Percentiles rank a stretch among this genome's conserved stretches.
Evolutionary conservation across 2,888 invertebrate genomes (phyloP).

Genomic region (Seira musarum): DNA sequence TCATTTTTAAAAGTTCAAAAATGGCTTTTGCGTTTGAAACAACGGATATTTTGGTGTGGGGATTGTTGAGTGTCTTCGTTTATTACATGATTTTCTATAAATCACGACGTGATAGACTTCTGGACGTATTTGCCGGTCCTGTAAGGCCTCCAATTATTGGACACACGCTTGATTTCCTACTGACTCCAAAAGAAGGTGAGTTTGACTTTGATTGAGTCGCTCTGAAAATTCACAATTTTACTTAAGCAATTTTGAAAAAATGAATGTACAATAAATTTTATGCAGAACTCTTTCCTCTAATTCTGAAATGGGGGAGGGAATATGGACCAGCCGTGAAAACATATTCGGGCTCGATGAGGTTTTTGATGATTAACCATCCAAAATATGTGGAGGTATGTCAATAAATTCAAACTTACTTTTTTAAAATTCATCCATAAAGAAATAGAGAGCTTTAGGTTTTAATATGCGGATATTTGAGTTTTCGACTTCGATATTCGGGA

Average conservation of each 20-base stretch:
- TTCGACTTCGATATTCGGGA: too few relatives aligned
- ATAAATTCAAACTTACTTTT: too few relatives aligned
- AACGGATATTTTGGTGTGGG: slow-evolving; percentile 35
- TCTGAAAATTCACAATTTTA: too few relatives aligned
- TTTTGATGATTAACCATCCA: slow-evolving; percentile 39
- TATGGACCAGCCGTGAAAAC: slow-evolving; percentile 45
- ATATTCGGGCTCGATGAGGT: slow-evolving; percentile 26
- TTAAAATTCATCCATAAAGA: too few relatives aligned
- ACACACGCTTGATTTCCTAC: slow-evolving; percentile 37
- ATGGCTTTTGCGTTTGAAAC: background rate
- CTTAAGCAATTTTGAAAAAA: too few relatives aligned
- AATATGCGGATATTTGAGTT: too few relatives aligned
- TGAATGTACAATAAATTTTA: too few relatives aligned
- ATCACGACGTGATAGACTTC: slow-evolving; percentile 29
- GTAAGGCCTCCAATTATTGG: slow-evolving; percentile 43
- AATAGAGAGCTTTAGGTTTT: too few relatives aligned
- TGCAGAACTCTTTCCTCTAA: slow-evolving; percentile 44
- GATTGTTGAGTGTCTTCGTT: slow-evolving; percentile 22
- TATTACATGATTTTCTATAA: slow-evolving; percentile 48
- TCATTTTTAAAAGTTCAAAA: too few relatives aligned
- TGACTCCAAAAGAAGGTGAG: slow-evolving; percentile 42
- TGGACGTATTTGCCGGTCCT: slow-evolving; percentile 44
- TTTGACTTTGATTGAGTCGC: too few relatives aligned
- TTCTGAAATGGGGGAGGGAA: slow-evolving; percentile 36
- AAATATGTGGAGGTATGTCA: background rate